These are phyloP conservation scores for Camponotus floridanus DNA, from an alignment of 1,140 invertebrate genomes.

Conservation along the genomic window DNA sequence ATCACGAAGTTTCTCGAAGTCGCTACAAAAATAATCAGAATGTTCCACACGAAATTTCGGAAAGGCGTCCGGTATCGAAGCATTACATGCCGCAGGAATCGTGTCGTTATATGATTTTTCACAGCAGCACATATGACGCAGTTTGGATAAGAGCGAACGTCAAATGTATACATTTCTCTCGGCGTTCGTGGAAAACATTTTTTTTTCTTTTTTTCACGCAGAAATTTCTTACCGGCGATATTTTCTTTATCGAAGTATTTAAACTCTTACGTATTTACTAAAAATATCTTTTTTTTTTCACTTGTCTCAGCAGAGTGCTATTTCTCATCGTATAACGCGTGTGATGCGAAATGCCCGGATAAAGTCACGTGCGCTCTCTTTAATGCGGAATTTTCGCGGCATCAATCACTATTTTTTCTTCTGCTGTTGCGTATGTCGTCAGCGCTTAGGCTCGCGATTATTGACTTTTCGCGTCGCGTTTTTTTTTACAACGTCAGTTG, in stretches of 20 bases:
- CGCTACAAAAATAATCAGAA: constrained; percentile 52
- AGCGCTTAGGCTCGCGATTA: constrained; percentile 31
- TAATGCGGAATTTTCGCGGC: background rate
- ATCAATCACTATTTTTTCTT: background rate
- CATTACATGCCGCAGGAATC: background rate
- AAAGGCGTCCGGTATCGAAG: background rate
- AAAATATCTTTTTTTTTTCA: constrained; percentile 28
- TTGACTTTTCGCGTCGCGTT: background rate
- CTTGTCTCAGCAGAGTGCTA: constrained; percentile 11
- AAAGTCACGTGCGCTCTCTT: constrained; percentile 25
- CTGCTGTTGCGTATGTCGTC: constrained; percentile 15
- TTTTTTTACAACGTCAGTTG: background rate
- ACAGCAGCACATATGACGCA: background rate
- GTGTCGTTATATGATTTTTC: constrained; percentile 34
- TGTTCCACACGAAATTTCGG: background rate
- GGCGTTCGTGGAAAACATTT: constrained; percentile 2
- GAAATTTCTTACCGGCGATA: background rate
- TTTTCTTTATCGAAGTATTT: background rate
- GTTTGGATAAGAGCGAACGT: background rate
- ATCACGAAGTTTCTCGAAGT: constrained; percentile 35
- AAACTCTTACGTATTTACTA: constrained; percentile 10
- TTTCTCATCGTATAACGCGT: background rate
- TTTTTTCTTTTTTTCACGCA: background rate
- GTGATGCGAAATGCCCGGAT: background rate
- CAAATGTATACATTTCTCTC: background rate